Evolutionary conservation across 2,113 vertebrate species (phyloP), one percentile per base, ranked within the genome.

Genomic region (Arizona elegans): DNA sequence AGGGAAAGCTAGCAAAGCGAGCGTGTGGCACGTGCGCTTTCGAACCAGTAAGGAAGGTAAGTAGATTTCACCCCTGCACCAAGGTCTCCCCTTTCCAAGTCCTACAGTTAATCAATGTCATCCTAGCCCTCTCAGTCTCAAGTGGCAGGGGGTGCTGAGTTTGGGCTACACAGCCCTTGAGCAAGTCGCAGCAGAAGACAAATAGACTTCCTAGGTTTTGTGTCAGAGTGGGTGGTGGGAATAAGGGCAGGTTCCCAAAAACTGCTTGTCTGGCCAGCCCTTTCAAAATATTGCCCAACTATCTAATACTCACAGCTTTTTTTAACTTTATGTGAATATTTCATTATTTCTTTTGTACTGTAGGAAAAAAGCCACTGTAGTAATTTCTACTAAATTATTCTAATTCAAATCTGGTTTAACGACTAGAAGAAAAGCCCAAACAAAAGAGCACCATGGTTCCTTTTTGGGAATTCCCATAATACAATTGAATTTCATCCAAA

Each of bases 391-490:
- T 96, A 93, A 92, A 54, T 94, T 75, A 38, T 75, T 95, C 95
- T 93, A 96, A 96, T 97, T 96, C 94, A 94, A 91, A 95, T 93
- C 58, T 54, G 59, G 95, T 92, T 96, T 90, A 96, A 93, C 92
- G 91, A 90, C 96, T 96, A 95, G 92, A 96, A 97, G 95, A 96
- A 90, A 95, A 0, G 90, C 94, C 93, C 95, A 92, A 43, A 94
- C 93, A 93, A 95, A 96, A 95, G 94, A 92, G 96, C 92, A 87
- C 54, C 88, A 29, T 6, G 90, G 94, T 95, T 85, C 92, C 91
- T 75, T 55, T 10, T 29, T 94, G 95, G 59, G 88, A 95, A 94
- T 87, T 75, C 89, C 90, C 93, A 94, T 93, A 92, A 92, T 94
- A 58, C 38, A 8, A 53, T 92, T 94, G 94, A 95, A 94, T 91